phyloP scores from a whole-genome alignment of 2,797 vertebrate genomes.

The Anguilla anguilla region DNA sequence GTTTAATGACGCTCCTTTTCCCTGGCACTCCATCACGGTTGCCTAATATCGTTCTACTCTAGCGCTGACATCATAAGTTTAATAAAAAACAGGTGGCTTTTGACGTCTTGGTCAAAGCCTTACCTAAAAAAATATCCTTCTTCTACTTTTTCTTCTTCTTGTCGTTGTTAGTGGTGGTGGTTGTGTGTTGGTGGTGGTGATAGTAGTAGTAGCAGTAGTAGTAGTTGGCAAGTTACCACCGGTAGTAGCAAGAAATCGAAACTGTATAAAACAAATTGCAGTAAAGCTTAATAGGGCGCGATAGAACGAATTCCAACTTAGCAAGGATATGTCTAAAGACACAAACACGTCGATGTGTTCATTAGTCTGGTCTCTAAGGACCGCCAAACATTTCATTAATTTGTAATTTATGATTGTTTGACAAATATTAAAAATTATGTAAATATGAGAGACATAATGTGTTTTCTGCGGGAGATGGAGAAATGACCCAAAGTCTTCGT shows the following conservation, averaged over 20 bases:
- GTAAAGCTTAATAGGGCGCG: constrained; percentile 96
- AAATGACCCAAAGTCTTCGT: constrained; percentile 98
- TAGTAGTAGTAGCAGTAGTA: constrained; percentile 61
- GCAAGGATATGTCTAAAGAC: constrained; percentile 81
- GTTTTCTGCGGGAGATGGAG: constrained; percentile 98
- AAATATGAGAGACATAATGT: constrained; percentile 98
- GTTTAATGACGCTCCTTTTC: constrained; percentile 47
- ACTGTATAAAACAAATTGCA: constrained; percentile 82
- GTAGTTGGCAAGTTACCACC: constrained; percentile 89
- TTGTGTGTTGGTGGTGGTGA: constrained; percentile 80
- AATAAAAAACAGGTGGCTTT: constrained; percentile 56
- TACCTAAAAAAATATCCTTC: constrained; percentile 27
- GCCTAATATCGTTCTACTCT: constrained; percentile 60
- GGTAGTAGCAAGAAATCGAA: constrained; percentile 86
- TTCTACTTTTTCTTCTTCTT: constrained; percentile 54
- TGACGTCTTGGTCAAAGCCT: constrained; percentile 48
- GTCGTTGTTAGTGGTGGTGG: constrained; percentile 41
- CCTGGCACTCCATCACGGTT: constrained; percentile 55
- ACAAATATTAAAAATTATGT: constrained; percentile 99
- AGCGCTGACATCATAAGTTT: constrained; percentile 41
- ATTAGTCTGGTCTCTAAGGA: constrained; percentile 95
- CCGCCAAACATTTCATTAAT: constrained; percentile 99
- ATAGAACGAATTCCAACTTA: constrained; percentile 86
- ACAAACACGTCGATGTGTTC: constrained; percentile 89
- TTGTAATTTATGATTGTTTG: constrained; percentile 99